phyloP scores from a whole-genome alignment of 2,888 invertebrate species.

The Tenthredo scrophulariae region DNA sequence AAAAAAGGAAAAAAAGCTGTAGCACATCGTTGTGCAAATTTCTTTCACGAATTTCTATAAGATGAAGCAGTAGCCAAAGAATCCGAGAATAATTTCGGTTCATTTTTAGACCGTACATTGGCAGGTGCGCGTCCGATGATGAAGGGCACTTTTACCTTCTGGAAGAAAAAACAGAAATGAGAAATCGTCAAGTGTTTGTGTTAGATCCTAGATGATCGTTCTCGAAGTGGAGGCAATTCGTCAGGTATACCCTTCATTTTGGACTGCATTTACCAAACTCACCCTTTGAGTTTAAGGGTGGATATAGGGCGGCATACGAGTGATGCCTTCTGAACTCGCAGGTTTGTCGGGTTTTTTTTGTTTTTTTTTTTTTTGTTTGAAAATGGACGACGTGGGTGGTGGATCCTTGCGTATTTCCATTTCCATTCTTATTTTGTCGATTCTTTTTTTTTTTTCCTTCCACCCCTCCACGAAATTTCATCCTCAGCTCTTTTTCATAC shows the following conservation, averaged over 20 bases:
- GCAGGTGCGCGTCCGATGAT: neutral
- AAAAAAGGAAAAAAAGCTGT: too few relatives aligned
- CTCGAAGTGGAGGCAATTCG: constrained; percentile 7
- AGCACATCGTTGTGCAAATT: too few relatives aligned
- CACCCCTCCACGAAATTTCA: neutral
- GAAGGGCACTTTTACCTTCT: neutral
- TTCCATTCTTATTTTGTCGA: neutral
- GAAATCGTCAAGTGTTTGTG: neutral
- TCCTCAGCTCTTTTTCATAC: neutral
- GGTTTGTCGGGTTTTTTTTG: neutral
- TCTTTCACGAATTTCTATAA: neutral
- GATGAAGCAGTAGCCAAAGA: neutral
- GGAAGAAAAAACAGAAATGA: neutral
- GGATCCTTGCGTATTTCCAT: neutral
- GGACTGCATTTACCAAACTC: neutral
- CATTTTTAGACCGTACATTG: neutral
- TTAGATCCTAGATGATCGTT: neutral
- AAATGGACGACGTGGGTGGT: neutral
- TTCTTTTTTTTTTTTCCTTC: neutral
- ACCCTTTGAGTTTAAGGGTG: neutral
- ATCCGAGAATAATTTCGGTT: neutral
- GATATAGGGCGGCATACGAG: neutral
- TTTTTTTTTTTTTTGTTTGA: neutral
- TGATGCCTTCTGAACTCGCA: neutral
- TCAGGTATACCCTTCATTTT: neutral